Evolutionary conservation across 2,797 vertebrate species (phyloP).

Genomic region (Brachyrhaphis roseni): DNA sequence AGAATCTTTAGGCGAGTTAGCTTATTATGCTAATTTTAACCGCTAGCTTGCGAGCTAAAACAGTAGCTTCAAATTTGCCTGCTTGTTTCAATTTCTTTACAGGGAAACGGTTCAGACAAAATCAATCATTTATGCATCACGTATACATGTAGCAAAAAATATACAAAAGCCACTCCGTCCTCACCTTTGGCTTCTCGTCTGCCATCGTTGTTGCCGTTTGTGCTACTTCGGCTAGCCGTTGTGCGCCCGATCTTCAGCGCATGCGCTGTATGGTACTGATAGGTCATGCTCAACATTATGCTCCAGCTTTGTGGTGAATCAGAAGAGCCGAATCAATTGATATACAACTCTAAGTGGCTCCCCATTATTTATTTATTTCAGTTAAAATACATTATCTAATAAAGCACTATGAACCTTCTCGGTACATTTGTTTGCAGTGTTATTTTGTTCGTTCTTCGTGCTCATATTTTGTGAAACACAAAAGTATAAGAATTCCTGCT

Average conservation of each 20-base stretch:
- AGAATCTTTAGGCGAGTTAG: conserved; percentile 51
- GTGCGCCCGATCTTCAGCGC: conserved; percentile 46
- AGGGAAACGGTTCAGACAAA: neutral
- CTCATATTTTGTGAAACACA: neutral
- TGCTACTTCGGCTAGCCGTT: conserved; percentile 22
- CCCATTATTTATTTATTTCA: no score
- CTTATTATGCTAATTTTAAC: conserved; percentile 56
- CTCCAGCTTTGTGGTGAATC: neutral
- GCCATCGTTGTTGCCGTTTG: conserved; percentile 82
- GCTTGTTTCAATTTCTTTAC: neutral
- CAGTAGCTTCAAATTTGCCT: neutral
- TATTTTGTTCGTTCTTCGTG: neutral
- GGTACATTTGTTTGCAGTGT: neutral
- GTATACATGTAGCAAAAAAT: accelerated
- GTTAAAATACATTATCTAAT: neutral
- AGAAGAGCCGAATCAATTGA: neutral
- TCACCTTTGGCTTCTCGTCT: conserved; percentile 95
- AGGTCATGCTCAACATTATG: neutral
- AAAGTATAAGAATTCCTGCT: neutral
- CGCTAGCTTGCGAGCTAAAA: conserved; percentile 36
- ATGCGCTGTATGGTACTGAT: conserved; percentile 32
- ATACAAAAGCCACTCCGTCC: conserved; percentile 19
- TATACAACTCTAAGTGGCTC: no score
- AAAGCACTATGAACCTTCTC: neutral
- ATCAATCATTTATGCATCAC: accelerated